A percentile compares a stretch with the other conserved stretches of the same genome.
Evolutionary conservation across 2,888 invertebrate genomes (phyloP).

Genomic region (Cephus runcator): DNA sequence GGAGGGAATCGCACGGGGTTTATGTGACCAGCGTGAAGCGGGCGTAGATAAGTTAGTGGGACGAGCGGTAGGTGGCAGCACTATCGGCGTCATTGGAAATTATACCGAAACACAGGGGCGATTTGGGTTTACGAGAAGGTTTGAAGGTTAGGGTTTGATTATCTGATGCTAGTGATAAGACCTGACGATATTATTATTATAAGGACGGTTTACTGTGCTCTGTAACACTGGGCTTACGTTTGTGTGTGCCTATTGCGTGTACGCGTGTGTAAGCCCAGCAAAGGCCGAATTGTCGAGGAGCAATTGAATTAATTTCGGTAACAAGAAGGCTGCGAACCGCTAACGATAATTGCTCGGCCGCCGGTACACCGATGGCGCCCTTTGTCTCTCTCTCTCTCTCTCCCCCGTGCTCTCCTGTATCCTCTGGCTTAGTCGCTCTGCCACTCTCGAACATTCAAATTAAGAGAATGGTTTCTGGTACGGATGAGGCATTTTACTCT

Average conservation of each 20-base stretch:
- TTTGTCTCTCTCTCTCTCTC: background rate
- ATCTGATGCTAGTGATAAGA: background rate
- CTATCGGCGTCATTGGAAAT: background rate
- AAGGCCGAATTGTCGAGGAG: conserved; percentile 17
- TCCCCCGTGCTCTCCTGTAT: too few relatives aligned
- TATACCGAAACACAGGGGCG: background rate
- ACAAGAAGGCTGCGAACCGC: conserved; percentile 40
- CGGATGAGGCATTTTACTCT: background rate
- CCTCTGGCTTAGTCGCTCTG: too few relatives aligned
- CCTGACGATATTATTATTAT: background rate
- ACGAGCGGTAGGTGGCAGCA: background rate
- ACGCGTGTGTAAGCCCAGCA: conserved; percentile 8
- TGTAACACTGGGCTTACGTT: too few relatives aligned
- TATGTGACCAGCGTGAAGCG: background rate
- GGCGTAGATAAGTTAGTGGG: background rate
- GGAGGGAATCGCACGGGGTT: background rate
- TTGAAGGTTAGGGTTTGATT: background rate
- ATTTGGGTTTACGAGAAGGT: background rate
- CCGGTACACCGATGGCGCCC: conserved; percentile 5
- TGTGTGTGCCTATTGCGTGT: background rate
- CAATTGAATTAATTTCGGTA: conserved; percentile 47
- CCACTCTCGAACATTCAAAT: conserved; percentile 29
- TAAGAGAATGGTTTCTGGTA: conserved; percentile 24
- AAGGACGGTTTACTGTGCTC: background rate
- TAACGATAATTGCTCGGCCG: conserved; percentile 42